These are phyloP conservation scores for Molanna angustata DNA, from an alignment of 2,888 invertebrate genomes.

Conservation along the genomic window DNA sequence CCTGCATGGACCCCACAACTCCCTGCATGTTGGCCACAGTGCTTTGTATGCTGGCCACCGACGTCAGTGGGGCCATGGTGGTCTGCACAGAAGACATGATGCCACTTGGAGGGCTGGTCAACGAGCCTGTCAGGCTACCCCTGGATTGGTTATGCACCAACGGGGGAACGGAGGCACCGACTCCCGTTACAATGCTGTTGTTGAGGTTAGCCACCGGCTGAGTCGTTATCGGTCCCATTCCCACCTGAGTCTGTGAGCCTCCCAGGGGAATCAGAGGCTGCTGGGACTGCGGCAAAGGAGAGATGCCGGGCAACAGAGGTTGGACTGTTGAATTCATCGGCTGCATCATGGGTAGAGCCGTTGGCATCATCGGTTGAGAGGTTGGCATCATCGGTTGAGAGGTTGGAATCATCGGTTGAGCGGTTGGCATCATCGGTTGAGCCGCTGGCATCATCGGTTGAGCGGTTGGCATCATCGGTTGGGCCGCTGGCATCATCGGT, in stretches of 20 bases:
- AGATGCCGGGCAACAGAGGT: slow-evolving; percentile 32
- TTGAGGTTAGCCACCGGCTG: slow-evolving; percentile 39
- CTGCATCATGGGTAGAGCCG: slow-evolving; percentile 41
- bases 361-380: slow-evolving; percentile 39
- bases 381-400: slow-evolving; percentile 16
- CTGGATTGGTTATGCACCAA: slow-evolving; percentile 35
- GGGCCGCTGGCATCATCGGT: slow-evolving; percentile 29
- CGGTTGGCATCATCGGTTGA: slow-evolving; percentile 27
- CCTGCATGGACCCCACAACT: slow-evolving; percentile 2
- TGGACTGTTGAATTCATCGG: slow-evolving; percentile 9
- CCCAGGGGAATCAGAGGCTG: slow-evolving; percentile 25
- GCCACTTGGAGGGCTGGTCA: neutral
- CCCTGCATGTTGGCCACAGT: slow-evolving; percentile 5
- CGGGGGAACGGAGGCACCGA: slow-evolving; percentile 41
- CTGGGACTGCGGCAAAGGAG: slow-evolving; percentile 13
- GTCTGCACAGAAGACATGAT: neutral
- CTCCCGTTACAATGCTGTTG: slow-evolving; percentile 42
- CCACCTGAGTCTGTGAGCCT: slow-evolving; percentile 33
- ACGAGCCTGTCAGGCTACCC: neutral
- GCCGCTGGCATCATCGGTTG: slow-evolving; percentile 15
- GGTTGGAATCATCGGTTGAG: slow-evolving; percentile 9
- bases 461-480: slow-evolving; percentile 17
- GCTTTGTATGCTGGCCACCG: slow-evolving; percentile 3
- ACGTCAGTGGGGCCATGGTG: slow-evolving; percentile 1
- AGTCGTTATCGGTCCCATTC: slow-evolving; percentile 13